Percentiles rank a stretch among this genome's conserved stretches.
Conservation (phyloP, 1,140 invertebrate species). For the Lepidurus arcticus region DNA sequence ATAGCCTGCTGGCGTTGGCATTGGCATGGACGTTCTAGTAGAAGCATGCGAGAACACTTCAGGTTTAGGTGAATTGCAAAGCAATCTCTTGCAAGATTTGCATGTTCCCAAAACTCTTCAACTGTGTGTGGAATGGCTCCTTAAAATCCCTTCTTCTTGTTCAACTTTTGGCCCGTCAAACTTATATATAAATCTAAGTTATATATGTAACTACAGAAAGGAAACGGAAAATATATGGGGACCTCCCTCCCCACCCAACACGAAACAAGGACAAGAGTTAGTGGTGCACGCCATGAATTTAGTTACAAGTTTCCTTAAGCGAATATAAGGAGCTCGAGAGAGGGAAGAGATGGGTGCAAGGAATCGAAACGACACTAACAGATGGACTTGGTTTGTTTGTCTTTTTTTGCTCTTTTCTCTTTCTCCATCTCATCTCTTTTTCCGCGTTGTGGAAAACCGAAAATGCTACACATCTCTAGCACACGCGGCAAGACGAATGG, state of each 20-base stretch:
- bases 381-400: background rate
- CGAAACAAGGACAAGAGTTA: too few relatives aligned
- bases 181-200: too few relatives aligned
- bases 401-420: background rate
- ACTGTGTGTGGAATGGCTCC: too few relatives aligned
- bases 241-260: too few relatives aligned
- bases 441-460: background rate
- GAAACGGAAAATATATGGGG: too few relatives aligned
- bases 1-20: background rate
- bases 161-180: too few relatives aligned
- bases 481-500: slow-evolving; percentile 20
- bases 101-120: too few relatives aligned
- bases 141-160: too few relatives aligned
- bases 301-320: background rate
- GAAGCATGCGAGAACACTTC: too few relatives aligned
- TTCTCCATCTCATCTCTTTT: background rate
- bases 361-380: slow-evolving; percentile 17
- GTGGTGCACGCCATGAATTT: background rate
- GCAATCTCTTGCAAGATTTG: too few relatives aligned
- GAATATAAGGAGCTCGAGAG: background rate
- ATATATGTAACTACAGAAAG: too few relatives aligned
- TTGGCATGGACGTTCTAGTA: background rate
- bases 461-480: background rate
- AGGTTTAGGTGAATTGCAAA: too few relatives aligned
- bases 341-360: background rate